Evolutionary conservation across 1,140 invertebrate species (phyloP).

Genomic region (Hestina assimilis): DNA sequence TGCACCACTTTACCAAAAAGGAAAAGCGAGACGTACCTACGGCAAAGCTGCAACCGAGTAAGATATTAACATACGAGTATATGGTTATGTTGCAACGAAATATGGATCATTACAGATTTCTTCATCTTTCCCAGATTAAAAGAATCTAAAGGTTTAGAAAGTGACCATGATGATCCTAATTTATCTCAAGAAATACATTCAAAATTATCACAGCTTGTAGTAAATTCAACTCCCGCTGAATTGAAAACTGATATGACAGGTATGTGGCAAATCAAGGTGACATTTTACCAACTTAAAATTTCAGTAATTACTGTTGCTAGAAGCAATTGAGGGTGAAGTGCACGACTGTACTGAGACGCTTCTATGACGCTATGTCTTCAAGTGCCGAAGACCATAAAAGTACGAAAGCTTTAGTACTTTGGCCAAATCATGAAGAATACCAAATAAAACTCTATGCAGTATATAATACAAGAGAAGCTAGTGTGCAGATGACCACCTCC

Average conservation of each 20-base stretch:
- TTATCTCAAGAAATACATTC: slow-evolving; percentile 50
- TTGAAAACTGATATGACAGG: slow-evolving; percentile 53
- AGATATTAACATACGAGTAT: slow-evolving; percentile 2
- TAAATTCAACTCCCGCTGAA: slow-evolving; percentile 34
- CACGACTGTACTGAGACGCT: too few relatives aligned
- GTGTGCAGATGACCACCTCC: too few relatives aligned
- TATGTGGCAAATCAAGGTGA: slow-evolving; percentile 11
- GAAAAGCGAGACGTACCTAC: slow-evolving; percentile 38
- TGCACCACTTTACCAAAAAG: slow-evolving; percentile 44
- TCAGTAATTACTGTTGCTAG: too few relatives aligned
- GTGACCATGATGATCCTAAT: slow-evolving; percentile 56
- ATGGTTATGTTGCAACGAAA: background rate
- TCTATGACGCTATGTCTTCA: too few relatives aligned
- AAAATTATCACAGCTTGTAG: slow-evolving; percentile 38
- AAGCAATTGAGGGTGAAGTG: too few relatives aligned
- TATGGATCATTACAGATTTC: background rate
- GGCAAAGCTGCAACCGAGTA: slow-evolving; percentile 50
- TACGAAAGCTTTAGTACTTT: too few relatives aligned
- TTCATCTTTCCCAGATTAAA: slow-evolving; percentile 39
- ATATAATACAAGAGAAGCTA: too few relatives aligned
- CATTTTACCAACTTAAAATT: too few relatives aligned
- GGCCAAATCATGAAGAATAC: too few relatives aligned
- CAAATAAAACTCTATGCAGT: too few relatives aligned
- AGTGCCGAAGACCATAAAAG: too few relatives aligned
- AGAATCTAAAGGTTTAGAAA: slow-evolving; percentile 46